Base-by-base conservation (phyloP, 92 coral and sea anemone species). In the Meandrina meandrites region DNA sequence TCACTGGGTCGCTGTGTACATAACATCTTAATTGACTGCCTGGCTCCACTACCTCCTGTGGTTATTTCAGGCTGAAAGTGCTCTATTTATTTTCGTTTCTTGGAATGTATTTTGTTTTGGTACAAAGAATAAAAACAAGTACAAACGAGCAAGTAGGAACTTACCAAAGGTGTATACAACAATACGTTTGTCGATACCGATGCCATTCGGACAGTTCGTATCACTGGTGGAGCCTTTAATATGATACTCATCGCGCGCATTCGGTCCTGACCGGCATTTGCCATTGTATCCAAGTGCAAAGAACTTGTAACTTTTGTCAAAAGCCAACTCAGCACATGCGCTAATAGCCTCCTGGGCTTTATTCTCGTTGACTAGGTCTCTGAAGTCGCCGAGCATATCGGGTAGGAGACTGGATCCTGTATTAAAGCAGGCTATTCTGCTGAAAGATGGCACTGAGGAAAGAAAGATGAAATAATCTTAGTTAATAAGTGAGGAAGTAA, bases 131-230 rank as follows among this genome's bases (percentile, higher is more conserved):
- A n/a, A n/a, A n/a, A n/a, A n/a, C n/a, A n/a, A n/a, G n/a, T n/a
- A n/a, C n/a, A n/a, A n/a, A n/a, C n/a, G n/a, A n/a, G n/a, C n/a
- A n/a, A n/a, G n/a, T n/a, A n/a, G n/a, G n/a, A n/a, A 57, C 91
- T 82, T 82, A 88, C 91, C 88, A 80, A 88, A 58, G 12, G 91
- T 89, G 50, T 89, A 89, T 35, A 89, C 72, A 36, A 51, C 86
- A 45, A 78, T 77, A 21, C 88, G 78, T 36, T 86, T 86, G 51
- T 75, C 54, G 71, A 75, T 83, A 21, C 92, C 92, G 27, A 89
- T 71, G 30, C 86, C 86, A 70, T 82, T 69, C 54, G 81, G 83
- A 35, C 86, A 89, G 32, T 47, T 51, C 22, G 19, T 53, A 42
- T 85, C 68, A 11, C 28, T 34, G 13, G 83, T 6, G 15, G 82